A percentile compares a stretch with the other conserved stretches of the same genome.
Evolutionary conservation across 2,888 invertebrate genomes (phyloP).

Genomic region (Zygogramma bicolorata): DNA sequence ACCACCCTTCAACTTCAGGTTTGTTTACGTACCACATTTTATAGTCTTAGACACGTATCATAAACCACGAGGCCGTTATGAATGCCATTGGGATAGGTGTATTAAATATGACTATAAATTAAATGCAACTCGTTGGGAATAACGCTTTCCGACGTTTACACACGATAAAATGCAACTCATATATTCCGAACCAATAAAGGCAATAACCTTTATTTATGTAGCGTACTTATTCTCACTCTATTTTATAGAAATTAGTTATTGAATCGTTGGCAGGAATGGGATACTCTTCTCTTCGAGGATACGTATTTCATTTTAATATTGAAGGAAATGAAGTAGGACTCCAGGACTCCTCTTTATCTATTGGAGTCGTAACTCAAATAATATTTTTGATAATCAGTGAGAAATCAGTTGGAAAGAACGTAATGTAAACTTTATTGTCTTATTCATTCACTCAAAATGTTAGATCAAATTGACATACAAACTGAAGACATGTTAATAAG

Average conservation of each 20-base stretch:
- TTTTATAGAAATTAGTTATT: not conserved
- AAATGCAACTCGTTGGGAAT: slow-evolving; percentile 12
- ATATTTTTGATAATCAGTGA: no score
- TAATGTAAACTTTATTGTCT: no score
- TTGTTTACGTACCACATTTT: not conserved
- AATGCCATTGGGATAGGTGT: slow-evolving; percentile 8
- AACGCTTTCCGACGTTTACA: slow-evolving; percentile 19
- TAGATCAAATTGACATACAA: no score
- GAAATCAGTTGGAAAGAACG: no score
- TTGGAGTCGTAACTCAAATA: no score
- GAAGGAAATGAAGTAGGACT: no score
- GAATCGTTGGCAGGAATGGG: not conserved
- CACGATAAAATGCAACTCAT: slow-evolving; percentile 17
- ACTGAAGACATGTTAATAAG: no score
- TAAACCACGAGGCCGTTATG: slow-evolving; percentile 6
- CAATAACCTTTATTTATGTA: not conserved
- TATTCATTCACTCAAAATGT: no score
- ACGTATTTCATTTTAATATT: no score
- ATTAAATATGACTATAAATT: slow-evolving; percentile 20
- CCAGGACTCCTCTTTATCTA: no score
- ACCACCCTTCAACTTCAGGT: not conserved
- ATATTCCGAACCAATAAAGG: slow-evolving; percentile 3
- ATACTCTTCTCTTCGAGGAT: not conserved
- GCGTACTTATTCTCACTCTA: not conserved
- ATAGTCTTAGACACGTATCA: not conserved